These are phyloP conservation scores for Tragelaphus imberbis DNA, from an alignment of 2,113 vertebrate species.

Conservation along the genomic window DNA sequence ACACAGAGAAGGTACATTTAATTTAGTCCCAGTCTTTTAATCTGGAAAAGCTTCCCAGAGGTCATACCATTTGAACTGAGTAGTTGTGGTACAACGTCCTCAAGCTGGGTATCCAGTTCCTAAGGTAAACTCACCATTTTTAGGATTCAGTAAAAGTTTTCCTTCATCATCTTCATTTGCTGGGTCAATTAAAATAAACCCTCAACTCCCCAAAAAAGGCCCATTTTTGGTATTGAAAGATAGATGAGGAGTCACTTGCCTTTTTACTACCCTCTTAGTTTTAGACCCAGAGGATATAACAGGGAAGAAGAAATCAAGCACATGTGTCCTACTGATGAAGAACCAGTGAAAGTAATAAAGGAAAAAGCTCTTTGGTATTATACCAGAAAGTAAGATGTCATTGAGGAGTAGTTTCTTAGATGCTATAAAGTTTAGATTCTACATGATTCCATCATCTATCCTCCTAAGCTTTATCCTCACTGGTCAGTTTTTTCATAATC, in stretches of 20 bases:
- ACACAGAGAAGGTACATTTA: slow-evolving; percentile 12
- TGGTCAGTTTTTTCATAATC: not conserved
- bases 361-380: not conserved
- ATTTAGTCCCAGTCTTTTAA: slow-evolving; percentile 23
- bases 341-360: not conserved
- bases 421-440: not conserved
- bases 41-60: not conserved
- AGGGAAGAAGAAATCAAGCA: not conserved
- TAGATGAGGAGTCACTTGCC: not conserved
- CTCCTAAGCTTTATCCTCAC: not conserved
- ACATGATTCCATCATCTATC: not conserved
- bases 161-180: not conserved
- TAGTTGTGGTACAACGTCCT: not conserved
- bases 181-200: not conserved
- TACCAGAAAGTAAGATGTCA: not conserved
- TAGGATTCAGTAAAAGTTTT: not conserved
- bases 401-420: not conserved
- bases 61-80: not conserved
- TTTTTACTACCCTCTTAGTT: not conserved
- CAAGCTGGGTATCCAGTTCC: not conserved
- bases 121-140: not conserved
- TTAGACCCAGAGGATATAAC: not conserved
- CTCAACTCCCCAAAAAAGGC: not conserved
- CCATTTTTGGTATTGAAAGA: not conserved
- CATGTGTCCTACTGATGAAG: not conserved